Conservation (phyloP, 2,113 vertebrate species). For the Aphyosemion australe region DNA sequence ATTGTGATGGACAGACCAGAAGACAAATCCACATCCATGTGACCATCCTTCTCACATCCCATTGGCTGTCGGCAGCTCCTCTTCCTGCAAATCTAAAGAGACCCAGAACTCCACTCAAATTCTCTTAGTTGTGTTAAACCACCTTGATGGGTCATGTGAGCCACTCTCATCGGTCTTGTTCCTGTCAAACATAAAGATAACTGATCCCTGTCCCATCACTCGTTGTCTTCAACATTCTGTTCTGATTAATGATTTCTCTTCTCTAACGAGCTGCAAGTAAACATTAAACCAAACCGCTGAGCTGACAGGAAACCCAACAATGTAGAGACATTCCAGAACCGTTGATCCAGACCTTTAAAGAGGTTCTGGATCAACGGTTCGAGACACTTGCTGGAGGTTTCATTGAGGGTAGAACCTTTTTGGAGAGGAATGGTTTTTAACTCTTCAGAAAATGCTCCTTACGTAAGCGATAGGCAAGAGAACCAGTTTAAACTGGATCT, state of each 20-base stretch:
- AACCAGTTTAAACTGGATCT: too few species aligned
- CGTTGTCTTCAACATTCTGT: background rate
- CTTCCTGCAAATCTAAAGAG: background rate
- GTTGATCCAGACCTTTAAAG: too few species aligned
- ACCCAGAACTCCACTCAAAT: background rate
- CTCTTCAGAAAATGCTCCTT: too few species aligned
- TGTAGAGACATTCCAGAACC: too few species aligned
- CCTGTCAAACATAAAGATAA: too few species aligned
- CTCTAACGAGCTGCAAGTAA: background rate
- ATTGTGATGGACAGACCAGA: conserved; percentile 12
- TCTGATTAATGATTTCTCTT: conserved; percentile 34
- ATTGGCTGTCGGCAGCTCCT: conserved; percentile 6
- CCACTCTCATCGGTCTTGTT: too few species aligned
- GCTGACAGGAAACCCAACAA: background rate
- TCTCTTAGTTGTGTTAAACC: background rate
- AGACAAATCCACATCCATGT: conserved; percentile 67
- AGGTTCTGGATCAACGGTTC: too few species aligned
- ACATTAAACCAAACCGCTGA: background rate
- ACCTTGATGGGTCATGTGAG: background rate
- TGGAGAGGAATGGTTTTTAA: too few species aligned
- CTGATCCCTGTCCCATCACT: too few species aligned
- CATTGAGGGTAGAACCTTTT: too few species aligned
- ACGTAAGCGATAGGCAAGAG: too few species aligned
- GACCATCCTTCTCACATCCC: conserved; percentile 27
- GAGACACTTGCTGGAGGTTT: too few species aligned